These are phyloP conservation scores for Vulpes vulpes DNA, from an alignment of 2,113 vertebrate genomes.

Conservation along the genomic window DNA sequence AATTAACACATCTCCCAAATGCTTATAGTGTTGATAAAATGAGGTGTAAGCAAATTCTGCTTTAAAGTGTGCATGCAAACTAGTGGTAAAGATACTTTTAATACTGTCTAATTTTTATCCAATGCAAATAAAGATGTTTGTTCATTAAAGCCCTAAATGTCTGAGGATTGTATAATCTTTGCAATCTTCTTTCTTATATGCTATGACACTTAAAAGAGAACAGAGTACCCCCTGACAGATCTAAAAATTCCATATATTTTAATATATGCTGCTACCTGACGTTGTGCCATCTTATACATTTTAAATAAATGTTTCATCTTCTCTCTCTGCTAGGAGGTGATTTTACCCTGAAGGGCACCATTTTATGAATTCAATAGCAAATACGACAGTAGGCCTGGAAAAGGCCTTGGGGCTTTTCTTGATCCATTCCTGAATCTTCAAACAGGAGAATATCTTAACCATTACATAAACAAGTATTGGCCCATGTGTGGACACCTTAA, in stretches of 20 bases:
- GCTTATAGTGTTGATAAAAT: neutral
- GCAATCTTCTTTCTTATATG: neutral
- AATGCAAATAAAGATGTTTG: neutral
- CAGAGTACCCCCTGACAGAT: neutral
- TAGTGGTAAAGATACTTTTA: neutral
- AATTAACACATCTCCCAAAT: neutral
- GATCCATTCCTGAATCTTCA: conserved; percentile 68
- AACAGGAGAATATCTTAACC: conserved; percentile 38
- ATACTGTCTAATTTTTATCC: neutral
- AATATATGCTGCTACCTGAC: conserved; percentile 25
- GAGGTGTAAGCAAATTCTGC: neutral
- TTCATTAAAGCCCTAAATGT: neutral
- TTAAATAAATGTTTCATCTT: conserved; percentile 71
- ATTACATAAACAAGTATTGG: conserved; percentile 36
- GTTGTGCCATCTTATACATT: conserved; percentile 7
- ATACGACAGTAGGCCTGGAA: conserved; percentile 51
- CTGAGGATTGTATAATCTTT: conserved; percentile 10
- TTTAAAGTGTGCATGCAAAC: neutral
- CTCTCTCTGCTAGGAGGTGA: conserved; percentile 35
- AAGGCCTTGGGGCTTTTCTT: conserved; percentile 31
- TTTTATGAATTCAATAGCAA: conserved; percentile 75
- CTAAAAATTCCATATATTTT: conserved; percentile 64
- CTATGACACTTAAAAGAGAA: neutral
- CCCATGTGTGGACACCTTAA: neutral
- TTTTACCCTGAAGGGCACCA: conserved; percentile 50